Base-by-base conservation (phyloP, 1,140 invertebrate species). In the Acromyrmex heyeri region DNA sequence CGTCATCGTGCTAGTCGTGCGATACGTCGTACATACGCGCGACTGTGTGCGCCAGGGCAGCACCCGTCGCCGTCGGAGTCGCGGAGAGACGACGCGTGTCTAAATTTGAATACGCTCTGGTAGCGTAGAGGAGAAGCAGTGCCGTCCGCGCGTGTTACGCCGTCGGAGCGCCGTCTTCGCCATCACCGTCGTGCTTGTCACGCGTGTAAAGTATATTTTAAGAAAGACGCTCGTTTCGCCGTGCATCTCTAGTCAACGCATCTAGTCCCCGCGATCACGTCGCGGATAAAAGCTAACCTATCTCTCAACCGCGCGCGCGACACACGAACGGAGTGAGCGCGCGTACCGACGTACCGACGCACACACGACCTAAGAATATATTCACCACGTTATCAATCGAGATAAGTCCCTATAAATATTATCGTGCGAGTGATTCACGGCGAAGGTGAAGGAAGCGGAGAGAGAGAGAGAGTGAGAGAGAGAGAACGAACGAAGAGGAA, bases 131-230 rank as follows among this genome's bases (percentile, higher is more conserved):
- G 53, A 87, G 85, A 44, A 88, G 73, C 85, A 86, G 87, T 87
- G 81, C 64, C 86, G 87, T 86, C 75, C 87, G 83, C 85, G 87
- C 85, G 87, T 67, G 82, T 76, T 91, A 88, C 91, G 88, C 82
- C 69, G 86, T 50, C 81, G 65, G 79, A 53, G 53, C 61, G 48
- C 16, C 30, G 62, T n/a, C 62, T 67, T 38, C 67, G 76, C 24
- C 62, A 38, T 27, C 44, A 57, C 55, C 50, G 81, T 21, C 48
- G 85, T 21, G 70, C 34, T 61, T 83, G 88, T 73, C 83, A 67
- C 90, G 85, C 81, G 87, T 87, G 87, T 86, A 81, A 88, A 90
- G 90, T 93, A 93, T 92, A 93, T 92, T 93, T 92, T 92, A 91
- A 92, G 90, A 92, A 89, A 90, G 86, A 89, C 92, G 79, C 89